These are phyloP conservation scores for Mola mola DNA, from an alignment of 2,113 vertebrate genomes.

Conservation along the genomic window DNA sequence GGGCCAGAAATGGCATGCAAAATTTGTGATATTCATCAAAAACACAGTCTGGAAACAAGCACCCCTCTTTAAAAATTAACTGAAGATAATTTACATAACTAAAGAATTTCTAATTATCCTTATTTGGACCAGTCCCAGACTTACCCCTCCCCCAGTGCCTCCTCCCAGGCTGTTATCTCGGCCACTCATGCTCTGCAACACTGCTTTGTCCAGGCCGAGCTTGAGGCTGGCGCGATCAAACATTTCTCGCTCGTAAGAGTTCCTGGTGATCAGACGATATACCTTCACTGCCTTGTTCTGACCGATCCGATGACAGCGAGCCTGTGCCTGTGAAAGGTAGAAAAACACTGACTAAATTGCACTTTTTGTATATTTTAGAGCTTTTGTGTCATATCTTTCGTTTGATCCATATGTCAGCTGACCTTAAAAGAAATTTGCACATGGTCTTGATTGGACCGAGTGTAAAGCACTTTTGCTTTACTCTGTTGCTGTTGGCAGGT, in stretches of 20 bases:
- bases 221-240: slow-evolving; percentile 98
- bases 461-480: background rate
- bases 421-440: background rate
- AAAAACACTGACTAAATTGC: background rate
- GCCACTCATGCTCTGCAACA: slow-evolving; percentile 98
- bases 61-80: slow-evolving; percentile 1
- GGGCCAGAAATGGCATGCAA: no score
- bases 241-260: slow-evolving; percentile 98
- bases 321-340: slow-evolving; percentile 87
- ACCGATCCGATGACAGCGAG: slow-evolving; percentile 96
- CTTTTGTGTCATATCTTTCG: background rate
- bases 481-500: slow-evolving; percentile 7
- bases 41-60: slow-evolving; percentile 3
- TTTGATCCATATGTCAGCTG: background rate
- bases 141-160: slow-evolving; percentile 84
- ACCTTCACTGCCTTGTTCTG: slow-evolving; percentile 99
- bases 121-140: slow-evolving; percentile 58
- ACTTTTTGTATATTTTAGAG: background rate
- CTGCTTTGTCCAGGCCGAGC: slow-evolving; percentile 96
- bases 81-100: slow-evolving; percentile 17
- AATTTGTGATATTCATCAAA: no score
- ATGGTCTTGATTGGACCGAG: background rate
- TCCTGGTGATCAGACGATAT: slow-evolving; percentile 96
- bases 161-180: slow-evolving; percentile 91
- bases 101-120: slow-evolving; percentile 12